Base-by-base conservation (phyloP, 2,113 vertebrate genomes). In the Uropsilus gracilis region DNA sequence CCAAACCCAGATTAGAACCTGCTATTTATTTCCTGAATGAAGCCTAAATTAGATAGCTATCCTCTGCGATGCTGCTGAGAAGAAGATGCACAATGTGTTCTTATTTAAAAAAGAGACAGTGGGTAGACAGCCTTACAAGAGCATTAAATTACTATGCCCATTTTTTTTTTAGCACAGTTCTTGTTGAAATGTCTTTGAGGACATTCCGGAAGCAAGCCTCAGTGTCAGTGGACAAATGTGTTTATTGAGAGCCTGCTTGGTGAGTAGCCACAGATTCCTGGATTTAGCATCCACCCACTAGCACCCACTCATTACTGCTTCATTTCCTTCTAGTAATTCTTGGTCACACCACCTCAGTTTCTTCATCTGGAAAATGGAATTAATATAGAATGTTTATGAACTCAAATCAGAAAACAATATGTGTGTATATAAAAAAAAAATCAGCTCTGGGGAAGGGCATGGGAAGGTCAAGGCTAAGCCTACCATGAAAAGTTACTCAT, bases 1-100 rank as follows among this genome's bases (percentile, higher is more conserved):
- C 57, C 6, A 14, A 92, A 72, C 75, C 46, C 55, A 2, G 84
- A 81, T 93, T 96, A 86, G 89, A 92, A 89, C 89, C 89, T 97
- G 96, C 86, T 95, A 69, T 96, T 97, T 95, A 97, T 97, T 97
- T 97, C 96, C 94, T 86, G 91, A 93, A 91, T 77, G 86, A 80
- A 77, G 63, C 66, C 69, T 89, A 87, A 94, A 93, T 97, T 87
- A 95, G 89, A 93, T 69, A 68, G 89, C 55, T 80, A 83, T 75
- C 89, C 28, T 89, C 80, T 39, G 46, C 20, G 69, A 69, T 66
- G 90, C 78, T 55, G 72, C 81, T 71, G 82, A 95, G 90, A 90
- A 93, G 63, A 37, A 71, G n/a, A 53, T 77, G 46, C 11, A 6
- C 86, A 97, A 94, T 95, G 44, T 96, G 96, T 85, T 96, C 73